Base-by-base conservation (phyloP, 2,113 vertebrate species). In the Hemiscyllium ocellatum region DNA sequence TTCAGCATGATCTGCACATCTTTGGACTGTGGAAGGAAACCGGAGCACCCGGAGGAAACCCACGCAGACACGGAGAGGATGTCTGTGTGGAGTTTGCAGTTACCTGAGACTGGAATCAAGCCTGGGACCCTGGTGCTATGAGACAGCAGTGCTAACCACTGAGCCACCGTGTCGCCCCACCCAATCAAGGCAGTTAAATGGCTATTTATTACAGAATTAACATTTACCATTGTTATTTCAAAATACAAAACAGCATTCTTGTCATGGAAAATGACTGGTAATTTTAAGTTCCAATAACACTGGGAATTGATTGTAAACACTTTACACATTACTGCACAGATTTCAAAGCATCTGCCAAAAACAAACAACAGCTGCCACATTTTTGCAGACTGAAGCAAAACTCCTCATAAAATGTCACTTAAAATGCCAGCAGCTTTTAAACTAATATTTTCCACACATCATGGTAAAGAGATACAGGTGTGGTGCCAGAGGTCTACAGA, bases 321-420 rank as follows among this genome's bases (percentile, higher is more conserved):
- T 69, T 94, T 69, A 68, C 19, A 42, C 37, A 94, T 94, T 94
- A 22, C 91, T 94, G 66, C 50, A 70, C 42, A 72, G 66, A 72
- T 95, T 42, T 72, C 42, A 95, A 95, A 95, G 70, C 93, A 95
- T 69, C 93, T 72, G 68, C 69, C 37, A 26, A n/a, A 94, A 22
- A 95, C 42, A 95, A 95, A 95, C 66, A 95, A 72, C 66, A 50
- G 19, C 93, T 50, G 42, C 10, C 68, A 94, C 10, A 42, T 94
- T 68, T 94, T 69, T 52, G 20, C 50, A 91, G 24, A 56, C 20
- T 70, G 47, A 29, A 50, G 42, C 22, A 72, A 95, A 94, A 24
- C 37, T 70, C 68, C 24, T 87, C 85, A 87, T 13, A 85, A 61
- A 47, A 90, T 15, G 52, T 90, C 26, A 90, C 90, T 47, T 37